Evolutionary conservation across 2,113 vertebrate species (phyloP).

Genomic region (Neolamprologus hecqui): DNA sequence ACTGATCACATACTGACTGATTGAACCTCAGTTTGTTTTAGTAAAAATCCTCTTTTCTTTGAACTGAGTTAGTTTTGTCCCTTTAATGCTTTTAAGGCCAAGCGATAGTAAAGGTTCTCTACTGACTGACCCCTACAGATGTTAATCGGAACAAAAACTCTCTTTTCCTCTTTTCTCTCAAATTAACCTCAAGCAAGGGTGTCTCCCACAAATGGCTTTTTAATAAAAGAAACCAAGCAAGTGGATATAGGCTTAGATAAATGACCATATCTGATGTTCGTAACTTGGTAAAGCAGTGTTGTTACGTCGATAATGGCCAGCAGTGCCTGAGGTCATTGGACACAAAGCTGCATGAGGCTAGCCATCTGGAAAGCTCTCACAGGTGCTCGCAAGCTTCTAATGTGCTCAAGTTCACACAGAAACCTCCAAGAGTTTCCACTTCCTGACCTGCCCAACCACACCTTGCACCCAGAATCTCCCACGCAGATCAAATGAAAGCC

Average conservation of each 20-base stretch:
- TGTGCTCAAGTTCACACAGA: slow-evolving; percentile 33
- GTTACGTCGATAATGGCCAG: neutral
- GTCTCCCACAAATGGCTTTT: neutral
- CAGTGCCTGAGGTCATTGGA: slow-evolving; percentile 13
- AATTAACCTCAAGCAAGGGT: slow-evolving; percentile 16
- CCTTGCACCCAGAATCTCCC: slow-evolving; percentile 54
- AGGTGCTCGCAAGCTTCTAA: neutral
- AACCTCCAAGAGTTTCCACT: slow-evolving; percentile 14
- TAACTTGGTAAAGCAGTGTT: neutral
- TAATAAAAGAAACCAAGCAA: neutral
- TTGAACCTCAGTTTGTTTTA: neutral
- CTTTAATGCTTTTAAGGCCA: neutral
- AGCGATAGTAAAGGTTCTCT: neutral
- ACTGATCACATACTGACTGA: neutral
- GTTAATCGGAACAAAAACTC: neutral
- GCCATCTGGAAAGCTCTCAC: neutral
- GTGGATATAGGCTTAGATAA: neutral
- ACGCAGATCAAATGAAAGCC: slow-evolving; percentile 52
- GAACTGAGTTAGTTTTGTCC: neutral
- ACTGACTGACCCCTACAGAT: neutral
- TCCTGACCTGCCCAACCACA: slow-evolving; percentile 18
- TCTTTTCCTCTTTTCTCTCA: neutral
- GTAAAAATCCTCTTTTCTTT: neutral
- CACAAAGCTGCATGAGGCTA: slow-evolving; percentile 5
- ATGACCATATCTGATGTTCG: neutral